phyloP scores from a whole-genome alignment of 1,140 invertebrate genomes.

The Heterodera carotae region DNA sequence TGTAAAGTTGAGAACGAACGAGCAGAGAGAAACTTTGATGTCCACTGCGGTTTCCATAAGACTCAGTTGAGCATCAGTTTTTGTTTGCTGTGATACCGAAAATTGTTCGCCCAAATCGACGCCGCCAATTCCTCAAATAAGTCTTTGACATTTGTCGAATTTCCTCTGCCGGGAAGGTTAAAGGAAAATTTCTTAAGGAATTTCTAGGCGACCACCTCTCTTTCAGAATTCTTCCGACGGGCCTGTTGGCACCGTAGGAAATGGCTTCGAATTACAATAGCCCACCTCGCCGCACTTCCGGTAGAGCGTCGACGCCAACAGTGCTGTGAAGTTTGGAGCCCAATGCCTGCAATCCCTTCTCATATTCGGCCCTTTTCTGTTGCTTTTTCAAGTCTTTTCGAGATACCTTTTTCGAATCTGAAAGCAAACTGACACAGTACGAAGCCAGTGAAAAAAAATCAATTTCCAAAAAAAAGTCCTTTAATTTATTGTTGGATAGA shows the following conservation, averaged over 20 bases:
- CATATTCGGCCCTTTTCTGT: slow-evolving; percentile 83
- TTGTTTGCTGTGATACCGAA: slow-evolving; percentile 87
- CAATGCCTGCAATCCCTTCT: slow-evolving; percentile 84
- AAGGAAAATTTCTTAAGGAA: too few relatives aligned
- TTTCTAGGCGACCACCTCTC: too few relatives aligned
- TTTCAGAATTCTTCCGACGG: too few relatives aligned
- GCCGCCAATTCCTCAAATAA: slow-evolving; percentile 66
- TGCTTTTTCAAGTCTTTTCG: slow-evolving; percentile 93
- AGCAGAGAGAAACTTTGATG: slow-evolving; percentile 75
- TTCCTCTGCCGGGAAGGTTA: too few relatives aligned
- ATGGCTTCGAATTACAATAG: too few relatives aligned
- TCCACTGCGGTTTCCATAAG: slow-evolving; percentile 91
- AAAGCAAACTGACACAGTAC: slow-evolving; percentile 33
- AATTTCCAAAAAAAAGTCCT: too few relatives aligned
- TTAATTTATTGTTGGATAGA: too few relatives aligned
- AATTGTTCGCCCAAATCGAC: slow-evolving; percentile 89
- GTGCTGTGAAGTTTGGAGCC: slow-evolving; percentile 49
- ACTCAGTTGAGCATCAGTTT: slow-evolving; percentile 78
- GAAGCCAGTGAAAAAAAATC: too few relatives aligned
- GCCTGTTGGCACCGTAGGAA: too few relatives aligned
- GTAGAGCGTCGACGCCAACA: slow-evolving; percentile 7
- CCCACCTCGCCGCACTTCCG: slow-evolving; percentile 16
- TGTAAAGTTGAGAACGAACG: neutral
- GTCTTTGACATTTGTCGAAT: neutral
- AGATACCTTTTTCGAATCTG: slow-evolving; percentile 72